phyloP scores from a whole-genome alignment of 2,797 vertebrate species.

The Lacerta bilineata region DNA sequence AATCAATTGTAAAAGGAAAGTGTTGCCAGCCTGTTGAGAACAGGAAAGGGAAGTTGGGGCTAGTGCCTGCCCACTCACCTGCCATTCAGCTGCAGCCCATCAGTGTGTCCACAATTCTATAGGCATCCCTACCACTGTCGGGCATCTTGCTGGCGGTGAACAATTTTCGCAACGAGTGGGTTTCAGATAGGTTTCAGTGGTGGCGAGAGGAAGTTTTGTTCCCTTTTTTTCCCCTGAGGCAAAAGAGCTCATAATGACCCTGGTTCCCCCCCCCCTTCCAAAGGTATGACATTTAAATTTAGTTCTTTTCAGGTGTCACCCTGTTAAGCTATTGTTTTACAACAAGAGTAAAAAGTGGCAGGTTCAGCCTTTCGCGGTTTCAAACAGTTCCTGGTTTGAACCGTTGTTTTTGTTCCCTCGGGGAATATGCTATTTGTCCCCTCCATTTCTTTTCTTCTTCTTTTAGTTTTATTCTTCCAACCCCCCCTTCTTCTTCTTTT shows the following conservation, averaged over 20 bases:
- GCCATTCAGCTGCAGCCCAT: neutral
- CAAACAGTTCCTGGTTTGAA: conserved; percentile 44
- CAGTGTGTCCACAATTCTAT: neutral
- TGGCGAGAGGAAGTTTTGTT: conserved; percentile 25
- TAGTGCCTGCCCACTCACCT: neutral
- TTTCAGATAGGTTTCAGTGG: conserved; percentile 20
- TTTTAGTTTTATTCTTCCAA: conserved; percentile 48
- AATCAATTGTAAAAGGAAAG: neutral
- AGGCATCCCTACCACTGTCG: neutral
- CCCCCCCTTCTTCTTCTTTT: conserved; percentile 50
- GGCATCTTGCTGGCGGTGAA: neutral
- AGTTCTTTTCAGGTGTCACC: conserved; percentile 61
- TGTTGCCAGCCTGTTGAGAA: neutral
- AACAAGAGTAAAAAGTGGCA: conserved; percentile 33
- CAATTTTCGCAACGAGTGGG: neutral
- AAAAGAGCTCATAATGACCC: conserved; percentile 24
- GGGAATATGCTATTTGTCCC: conserved; percentile 67
- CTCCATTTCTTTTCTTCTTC: conserved; percentile 56
- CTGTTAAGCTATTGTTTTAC: conserved; percentile 56
- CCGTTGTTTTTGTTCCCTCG: conserved; percentile 52
- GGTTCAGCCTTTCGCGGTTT: neutral
- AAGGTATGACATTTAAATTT: conserved; percentile 60
- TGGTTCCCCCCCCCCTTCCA: conserved; percentile 36
- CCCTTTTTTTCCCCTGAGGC: conserved; percentile 8
- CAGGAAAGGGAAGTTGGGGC: neutral